Percentiles rank a stretch among this genome's conserved stretches.
Conservation (phyloP, 1,140 invertebrate genomes). For the Goniozus legneri region DNA sequence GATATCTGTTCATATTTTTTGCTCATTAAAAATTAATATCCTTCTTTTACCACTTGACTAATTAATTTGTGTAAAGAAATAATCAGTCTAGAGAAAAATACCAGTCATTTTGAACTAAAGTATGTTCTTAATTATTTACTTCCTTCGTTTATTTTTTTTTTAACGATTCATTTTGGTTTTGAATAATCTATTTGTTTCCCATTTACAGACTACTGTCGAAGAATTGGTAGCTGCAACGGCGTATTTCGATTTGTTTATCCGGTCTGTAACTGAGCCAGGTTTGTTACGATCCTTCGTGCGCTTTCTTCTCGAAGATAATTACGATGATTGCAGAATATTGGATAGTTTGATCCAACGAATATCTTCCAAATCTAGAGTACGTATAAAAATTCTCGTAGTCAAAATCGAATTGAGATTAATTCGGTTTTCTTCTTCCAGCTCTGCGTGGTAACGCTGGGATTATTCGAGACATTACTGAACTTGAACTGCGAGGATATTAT, state of each 20-base stretch:
- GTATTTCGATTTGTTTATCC: conserved; percentile 85
- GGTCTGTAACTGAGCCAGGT: conserved; percentile 81
- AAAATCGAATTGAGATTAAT: conserved; percentile 1
- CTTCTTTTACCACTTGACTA: conserved; percentile 22
- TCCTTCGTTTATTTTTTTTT: background rate
- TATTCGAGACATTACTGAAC: conserved; percentile 88
- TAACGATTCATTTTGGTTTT: background rate
- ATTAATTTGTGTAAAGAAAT: background rate
- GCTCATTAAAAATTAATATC: conserved; percentile 10
- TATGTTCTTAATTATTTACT: conserved; percentile 6
- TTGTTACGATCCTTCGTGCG: conserved; percentile 78
- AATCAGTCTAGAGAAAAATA: background rate
- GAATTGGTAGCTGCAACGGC: conserved; percentile 89
- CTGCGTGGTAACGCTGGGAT: conserved; percentile 82
- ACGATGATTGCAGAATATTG: conserved; percentile 76
- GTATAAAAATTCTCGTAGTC: conserved; percentile 19
- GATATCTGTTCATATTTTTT: too few relatives aligned
- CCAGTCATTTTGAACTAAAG: too few relatives aligned
- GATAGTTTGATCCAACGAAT: conserved; percentile 75
- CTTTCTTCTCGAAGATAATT: conserved; percentile 81
- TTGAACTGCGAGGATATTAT: conserved; percentile 97
- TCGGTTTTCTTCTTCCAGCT: conserved; percentile 60
- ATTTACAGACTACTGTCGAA: conserved; percentile 70
- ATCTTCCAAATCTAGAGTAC: conserved; percentile 68
- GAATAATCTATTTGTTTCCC: conserved; percentile 4